phyloP scores from a whole-genome alignment of 2,113 vertebrate genomes.

The Xenus cinereus region DNA sequence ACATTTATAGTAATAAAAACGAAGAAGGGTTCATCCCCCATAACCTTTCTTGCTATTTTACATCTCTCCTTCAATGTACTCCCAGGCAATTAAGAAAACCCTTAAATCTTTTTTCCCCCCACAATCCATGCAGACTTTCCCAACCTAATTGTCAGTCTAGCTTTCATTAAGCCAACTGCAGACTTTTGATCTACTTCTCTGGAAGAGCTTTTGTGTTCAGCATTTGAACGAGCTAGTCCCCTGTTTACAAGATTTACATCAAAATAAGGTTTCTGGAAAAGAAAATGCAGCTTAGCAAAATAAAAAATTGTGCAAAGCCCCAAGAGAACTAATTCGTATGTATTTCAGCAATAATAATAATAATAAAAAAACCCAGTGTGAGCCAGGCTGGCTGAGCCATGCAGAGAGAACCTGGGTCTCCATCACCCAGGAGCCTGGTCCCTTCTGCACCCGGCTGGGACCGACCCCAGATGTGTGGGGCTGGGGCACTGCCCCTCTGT shows the following conservation, averaged over 20 bases:
- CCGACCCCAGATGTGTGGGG: fast-evolving
- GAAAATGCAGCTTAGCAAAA: conserved; percentile 58
- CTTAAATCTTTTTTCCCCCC: not conserved
- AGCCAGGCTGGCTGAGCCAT: not conserved
- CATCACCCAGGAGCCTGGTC: not conserved
- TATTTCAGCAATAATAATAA: conserved; percentile 18
- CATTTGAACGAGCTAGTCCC: not conserved
- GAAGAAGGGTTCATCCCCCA: not conserved
- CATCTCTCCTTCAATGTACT: not conserved
- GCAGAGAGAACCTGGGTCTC: fast-evolving
- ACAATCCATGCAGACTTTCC: not conserved
- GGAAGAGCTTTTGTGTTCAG: conserved; percentile 37
- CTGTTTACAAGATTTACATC: conserved; percentile 59
- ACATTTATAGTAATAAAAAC: not conserved
- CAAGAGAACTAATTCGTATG: conserved; percentile 13
- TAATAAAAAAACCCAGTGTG: not conserved
- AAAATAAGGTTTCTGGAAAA: conserved; percentile 53
- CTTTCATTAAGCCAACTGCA: conserved; percentile 32
- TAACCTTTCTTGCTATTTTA: not conserved
- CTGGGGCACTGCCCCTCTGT: not conserved
- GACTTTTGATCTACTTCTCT: conserved; percentile 27
- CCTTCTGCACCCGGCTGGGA: not conserved
- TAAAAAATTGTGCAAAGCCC: conserved; percentile 31
- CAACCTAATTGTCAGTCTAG: not conserved
- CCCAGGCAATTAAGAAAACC: not conserved